Evolutionary conservation across 92 coral and sea anemone genomes (phyloP).

Genomic region (Parazoanthus atlanticus): DNA sequence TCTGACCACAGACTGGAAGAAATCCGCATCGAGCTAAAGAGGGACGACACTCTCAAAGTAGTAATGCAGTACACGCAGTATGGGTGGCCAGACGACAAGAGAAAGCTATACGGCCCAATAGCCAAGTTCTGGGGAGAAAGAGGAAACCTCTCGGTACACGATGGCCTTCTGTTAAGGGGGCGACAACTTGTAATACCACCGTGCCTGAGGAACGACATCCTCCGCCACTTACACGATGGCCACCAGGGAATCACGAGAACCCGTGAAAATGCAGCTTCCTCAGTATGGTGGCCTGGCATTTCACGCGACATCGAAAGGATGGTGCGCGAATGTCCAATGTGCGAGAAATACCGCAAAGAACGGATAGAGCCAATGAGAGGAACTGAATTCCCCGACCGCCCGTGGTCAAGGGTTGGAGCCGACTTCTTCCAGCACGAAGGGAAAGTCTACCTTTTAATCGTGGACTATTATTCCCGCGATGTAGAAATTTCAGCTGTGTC

Average conservation of each 20-base stretch:
- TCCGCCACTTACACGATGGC: constrained; percentile 35
- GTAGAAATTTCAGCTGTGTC: constrained; percentile 24
- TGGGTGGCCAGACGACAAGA: not conserved
- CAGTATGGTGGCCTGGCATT: constrained; percentile 42
- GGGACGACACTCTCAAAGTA: constrained; percentile 31
- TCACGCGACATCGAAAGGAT: constrained; percentile 17
- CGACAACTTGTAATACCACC: too few relatives aligned
- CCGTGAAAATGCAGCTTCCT: constrained; percentile 42
- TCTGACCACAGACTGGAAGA: constrained; percentile 35
- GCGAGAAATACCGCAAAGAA: constrained; percentile 29
- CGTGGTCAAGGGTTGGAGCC: constrained; percentile 41
- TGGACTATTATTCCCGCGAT: constrained; percentile 37
- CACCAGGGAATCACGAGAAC: constrained; percentile 38
- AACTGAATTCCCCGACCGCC: constrained; percentile 39
- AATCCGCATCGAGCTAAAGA: constrained; percentile 26
- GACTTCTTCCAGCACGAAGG: constrained; percentile 34
- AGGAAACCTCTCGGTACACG: too few relatives aligned
- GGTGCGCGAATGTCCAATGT: constrained; percentile 36
- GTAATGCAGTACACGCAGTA: constrained; percentile 13
- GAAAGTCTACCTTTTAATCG: constrained; percentile 4
- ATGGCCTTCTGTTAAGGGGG: too few relatives aligned
- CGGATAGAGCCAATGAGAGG: constrained; percentile 36
- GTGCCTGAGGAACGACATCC: not conserved
- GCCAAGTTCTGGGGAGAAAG: not conserved
- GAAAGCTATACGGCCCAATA: constrained; percentile 4